Evolutionary conservation across 2,888 invertebrate genomes (phyloP), one percentile per base, ranked within the genome.

Genomic region (Apeira syringaria): DNA sequence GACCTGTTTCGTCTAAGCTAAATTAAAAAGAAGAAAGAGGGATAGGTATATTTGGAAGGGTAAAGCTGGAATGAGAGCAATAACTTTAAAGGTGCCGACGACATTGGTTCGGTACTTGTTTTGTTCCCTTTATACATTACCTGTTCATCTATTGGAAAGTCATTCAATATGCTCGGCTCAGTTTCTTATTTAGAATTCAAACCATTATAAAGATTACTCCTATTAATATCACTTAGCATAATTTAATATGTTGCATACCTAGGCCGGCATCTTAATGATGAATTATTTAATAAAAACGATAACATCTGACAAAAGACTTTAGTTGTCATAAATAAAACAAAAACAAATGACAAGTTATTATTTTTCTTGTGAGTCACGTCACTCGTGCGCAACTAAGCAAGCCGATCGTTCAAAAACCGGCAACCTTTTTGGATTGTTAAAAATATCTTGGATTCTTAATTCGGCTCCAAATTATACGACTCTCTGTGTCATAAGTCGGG

Each of bases 1-100:
- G 86, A 84, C 84, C 83, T 87, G 81, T 76, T 87, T 74, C 85
- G 79, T 79, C 80, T 83, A 77, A 84, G 68, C 69, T 68, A 80
- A 82, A 84, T 82, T 83, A 79, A 82, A 79, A 74, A 59, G 80
- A 81, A 74, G 74, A 70, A 37, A 38, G 77, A 80, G 53, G 59
- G 56, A 67, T 46, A n/a, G n/a, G n/a, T n/a, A 56, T 60, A 68
- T 61, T 53, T 46, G 38, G 58, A 70, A 73, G 66, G 68, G 61
- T 63, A 63, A 48, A 56, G 71, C 50, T 55, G 50, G 66, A 78
- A 71, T 57, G 76, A 74, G 75, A 76, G 55, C 59, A 47, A 58
- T 29, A 53, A 63, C 71, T 65, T 75, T 62, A 80, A 84, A 82
- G 74, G 81, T 72, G 84, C 87, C 87, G 87, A 72, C 75, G 50